phyloP scores from a whole-genome alignment of 2,888 invertebrate genomes.

The Strigamia maritima region DNA sequence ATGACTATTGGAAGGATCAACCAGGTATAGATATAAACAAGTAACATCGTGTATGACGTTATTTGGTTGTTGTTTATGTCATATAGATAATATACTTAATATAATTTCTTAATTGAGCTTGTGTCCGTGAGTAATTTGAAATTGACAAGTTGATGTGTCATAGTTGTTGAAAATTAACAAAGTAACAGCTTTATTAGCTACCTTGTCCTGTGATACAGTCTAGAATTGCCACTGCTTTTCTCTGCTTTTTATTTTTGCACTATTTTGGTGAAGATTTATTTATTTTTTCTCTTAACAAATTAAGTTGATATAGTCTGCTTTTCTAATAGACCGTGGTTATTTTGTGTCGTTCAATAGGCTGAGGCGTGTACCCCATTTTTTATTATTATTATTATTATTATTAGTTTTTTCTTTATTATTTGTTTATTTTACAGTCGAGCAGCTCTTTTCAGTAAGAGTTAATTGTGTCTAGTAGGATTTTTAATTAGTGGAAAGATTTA shows the following conservation, averaged over 20 bases:
- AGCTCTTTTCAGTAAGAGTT: slow-evolving; percentile 25
- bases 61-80: neutral
- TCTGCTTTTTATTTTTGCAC: slow-evolving; percentile 1
- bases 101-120: too few relatives aligned
- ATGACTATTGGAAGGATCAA: slow-evolving; percentile 8
- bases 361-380: slow-evolving; percentile 7
- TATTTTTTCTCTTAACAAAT: neutral
- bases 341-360: slow-evolving; percentile 28
- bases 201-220: neutral
- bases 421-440: slow-evolving; percentile 28
- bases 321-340: slow-evolving; percentile 4
- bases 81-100: too few relatives aligned
- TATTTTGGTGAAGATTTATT: neutral
- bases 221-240: slow-evolving; percentile 30
- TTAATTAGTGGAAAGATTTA: slow-evolving; percentile 15
- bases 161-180: neutral
- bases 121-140: neutral
- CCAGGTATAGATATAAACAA: slow-evolving; percentile 10
- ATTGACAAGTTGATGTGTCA: neutral
- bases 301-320: neutral
- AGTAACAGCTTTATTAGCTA: neutral
- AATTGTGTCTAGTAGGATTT: slow-evolving; percentile 31
- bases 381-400: slow-evolving; percentile 17
- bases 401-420: neutral
- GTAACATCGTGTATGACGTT: neutral